Base-by-base conservation (phyloP, 2,888 invertebrate species). In the Tachina grossa region DNA sequence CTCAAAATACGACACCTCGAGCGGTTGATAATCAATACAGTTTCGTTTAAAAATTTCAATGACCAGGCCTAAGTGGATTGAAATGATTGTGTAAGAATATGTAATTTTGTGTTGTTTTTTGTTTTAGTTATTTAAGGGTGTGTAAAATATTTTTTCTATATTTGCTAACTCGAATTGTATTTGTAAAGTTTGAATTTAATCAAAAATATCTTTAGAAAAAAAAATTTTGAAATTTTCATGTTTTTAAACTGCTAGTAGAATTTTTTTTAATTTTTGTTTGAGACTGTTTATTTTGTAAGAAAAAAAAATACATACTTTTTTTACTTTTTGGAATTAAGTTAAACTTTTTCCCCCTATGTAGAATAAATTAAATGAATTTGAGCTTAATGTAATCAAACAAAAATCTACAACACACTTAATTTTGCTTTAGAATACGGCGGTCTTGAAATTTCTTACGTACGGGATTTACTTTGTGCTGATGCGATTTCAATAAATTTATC, bases 1-100 rank as follows among this genome's bases (percentile, higher is more conserved):
- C 85, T 31, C 86, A 88, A 59, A 90, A 89, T 84, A 89, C 89
- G 45, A 92, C 92, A 47, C 92, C 92, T 22, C 91, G 97, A 78
- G 97, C 97, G 39, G 95, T 97, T 16, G 97, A 97, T 92, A 97
- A 97, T 93, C 97, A 96, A 88, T 97, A 97, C 93, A 96, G 95
- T 91, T 96, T 95, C 92, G 95, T 95, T 87, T 95, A 93, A 93
- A 43, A 53, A 11, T 39, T 61, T 72, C 16, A 53, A 8, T 51
- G 68, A 41, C 31, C 8, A 71, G 57, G 49, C 14, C 1, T 9
- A 9, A 31, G 14, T 11, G 31, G n/a, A 68, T 68, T 61, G 19
- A 55, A 57, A 57, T 16, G 11, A 55, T 55, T 57, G 47, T 79
- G 65, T 72, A 65, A 79, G 69, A 78, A 69, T 69, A 47, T 61